phyloP scores from a whole-genome alignment of 2,797 vertebrate species.

The Bryconaethiops microstoma region DNA sequence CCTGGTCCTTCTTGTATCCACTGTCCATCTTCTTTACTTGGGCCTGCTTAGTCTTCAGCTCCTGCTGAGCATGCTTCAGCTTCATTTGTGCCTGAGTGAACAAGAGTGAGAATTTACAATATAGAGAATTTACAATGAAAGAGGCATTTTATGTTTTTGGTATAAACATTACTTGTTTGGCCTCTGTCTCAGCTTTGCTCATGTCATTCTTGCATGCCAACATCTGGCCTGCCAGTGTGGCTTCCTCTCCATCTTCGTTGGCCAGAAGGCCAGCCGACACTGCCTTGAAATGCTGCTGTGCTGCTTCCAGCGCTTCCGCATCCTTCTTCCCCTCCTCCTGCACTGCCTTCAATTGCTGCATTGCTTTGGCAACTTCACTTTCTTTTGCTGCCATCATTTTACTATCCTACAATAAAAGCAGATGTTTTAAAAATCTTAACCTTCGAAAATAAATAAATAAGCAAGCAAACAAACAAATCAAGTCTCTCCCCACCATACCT shows the following conservation, averaged over 20 bases:
- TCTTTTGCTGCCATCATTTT: constrained; percentile 86
- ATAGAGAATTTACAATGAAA: background rate
- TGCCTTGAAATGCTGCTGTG: constrained; percentile 89
- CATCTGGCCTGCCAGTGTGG: constrained; percentile 90
- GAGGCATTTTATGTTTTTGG: background rate
- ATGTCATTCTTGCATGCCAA: constrained; percentile 95
- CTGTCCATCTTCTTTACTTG: constrained; percentile 91
- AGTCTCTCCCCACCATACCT: constrained; percentile 72
- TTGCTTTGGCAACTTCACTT: constrained; percentile 80
- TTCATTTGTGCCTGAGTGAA: constrained; percentile 89
- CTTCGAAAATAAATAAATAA: background rate
- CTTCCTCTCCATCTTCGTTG: constrained; percentile 87
- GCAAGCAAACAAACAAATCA: background rate
- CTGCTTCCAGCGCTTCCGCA: constrained; percentile 74
- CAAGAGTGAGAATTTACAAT: background rate
- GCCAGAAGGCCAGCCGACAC: constrained; percentile 90
- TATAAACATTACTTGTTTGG: constrained; percentile 84
- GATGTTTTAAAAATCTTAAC: background rate
- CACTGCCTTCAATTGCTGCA: constrained; percentile 73
- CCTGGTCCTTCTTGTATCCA: constrained; percentile 88
- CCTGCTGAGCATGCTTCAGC: constrained; percentile 86
- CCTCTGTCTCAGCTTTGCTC: constrained; percentile 90
- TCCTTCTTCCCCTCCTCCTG: constrained; percentile 83
- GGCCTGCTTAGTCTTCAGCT: constrained; percentile 88
- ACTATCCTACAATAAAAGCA: constrained; percentile 79